Base-by-base conservation (phyloP, 2,888 invertebrate genomes). In the Ornithoptera alexandrae region DNA sequence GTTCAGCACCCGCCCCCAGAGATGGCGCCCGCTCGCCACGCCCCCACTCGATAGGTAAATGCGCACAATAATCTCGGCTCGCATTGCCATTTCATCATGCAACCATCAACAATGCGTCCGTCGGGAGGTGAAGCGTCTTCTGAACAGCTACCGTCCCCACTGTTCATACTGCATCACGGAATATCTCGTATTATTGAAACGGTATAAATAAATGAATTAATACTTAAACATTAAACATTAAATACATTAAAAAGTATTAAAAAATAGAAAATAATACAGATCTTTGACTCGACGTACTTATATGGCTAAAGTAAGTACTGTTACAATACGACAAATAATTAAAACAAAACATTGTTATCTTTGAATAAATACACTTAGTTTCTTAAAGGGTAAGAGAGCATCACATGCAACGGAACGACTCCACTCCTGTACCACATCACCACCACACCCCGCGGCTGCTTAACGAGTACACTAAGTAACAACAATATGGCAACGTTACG, bases 241-340 rank as follows among this genome's bases (percentile, higher is more conserved):
- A 89, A 91, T 89, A 89, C 83, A 88, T 84, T 89, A 90, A 90
- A 39, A 92, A 86, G 87, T 88, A 89, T 87, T 91, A 92, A 86
- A 91, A 91, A 90, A 90, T 92, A 92, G 83, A 88, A 90, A 90
- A 91, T 92, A 92, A 92, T 92, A 92, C 92, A 92, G 92, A 92
- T 92, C 92, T 92, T 90, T 92, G 92, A 92, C 92, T 92, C 88
- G 86, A 88, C 87, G 86, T 86, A 83, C 91, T 90, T 91, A 92
- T 91, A 90, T 76, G 76, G 72, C 87, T 90, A 90, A 86, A 86
- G 86, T 88, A 90, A 89, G 87, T 90, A 89, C 86, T 83, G 84
- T 86, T 87, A 89, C 84, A 83, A 85, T 87, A 87, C 88, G 86
- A 88, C 88, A 81, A 80, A 81, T 80, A 82, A 83, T 83, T 69